Evolutionary conservation across 2,797 vertebrate genomes (phyloP), one percentile per base, ranked within the genome.

Genomic region (Perodicticus potto): DNA sequence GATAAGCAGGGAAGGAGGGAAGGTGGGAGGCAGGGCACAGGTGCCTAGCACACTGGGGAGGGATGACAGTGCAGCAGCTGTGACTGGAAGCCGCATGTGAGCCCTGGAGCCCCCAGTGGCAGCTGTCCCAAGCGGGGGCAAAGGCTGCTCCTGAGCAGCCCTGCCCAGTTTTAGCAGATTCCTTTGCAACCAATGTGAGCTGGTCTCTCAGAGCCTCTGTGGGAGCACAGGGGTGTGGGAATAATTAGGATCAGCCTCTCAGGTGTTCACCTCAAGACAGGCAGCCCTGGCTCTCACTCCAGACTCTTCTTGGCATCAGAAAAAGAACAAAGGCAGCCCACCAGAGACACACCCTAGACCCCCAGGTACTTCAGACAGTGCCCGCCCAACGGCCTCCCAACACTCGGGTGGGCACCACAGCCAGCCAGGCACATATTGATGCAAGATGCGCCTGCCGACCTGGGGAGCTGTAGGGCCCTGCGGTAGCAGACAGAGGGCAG

Each of bases 81-180:
- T 14, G 32, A 43, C 34, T 2, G 7, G 76, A 37, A 69, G 16
- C 14, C 0, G 4, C 14, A 53, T 53, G 49, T 53, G 2, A 40
- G 27, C 11, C 37, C 0, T 0, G 0, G 1, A 20, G n/a, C 0
- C 0, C 57, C 43, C 13, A 12, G 1, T 6, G 13, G 45, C 27
- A 0, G 29, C 57, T 80, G 34, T 29, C 34, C 45, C 4, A 0
- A 29, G 49, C 23, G 0, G 0, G 45, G 20, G 25, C 22, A 25
- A 22, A 1, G 16, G 45, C 7, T 12, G 3, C 22, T 11, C 43
- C 17, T 5, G 12, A 25, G 29, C 0, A 4, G 20, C 8, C 27
- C 34, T 7, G 19, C 20, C 57, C 3, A 0, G 27, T 29, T 22
- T 80, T 49, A 20, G 59, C 34, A 25, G 37, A 7, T 37, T 80